Conservation (phyloP, 1,140 invertebrate genomes). For the Bombus haemorrhoidalis region DNA sequence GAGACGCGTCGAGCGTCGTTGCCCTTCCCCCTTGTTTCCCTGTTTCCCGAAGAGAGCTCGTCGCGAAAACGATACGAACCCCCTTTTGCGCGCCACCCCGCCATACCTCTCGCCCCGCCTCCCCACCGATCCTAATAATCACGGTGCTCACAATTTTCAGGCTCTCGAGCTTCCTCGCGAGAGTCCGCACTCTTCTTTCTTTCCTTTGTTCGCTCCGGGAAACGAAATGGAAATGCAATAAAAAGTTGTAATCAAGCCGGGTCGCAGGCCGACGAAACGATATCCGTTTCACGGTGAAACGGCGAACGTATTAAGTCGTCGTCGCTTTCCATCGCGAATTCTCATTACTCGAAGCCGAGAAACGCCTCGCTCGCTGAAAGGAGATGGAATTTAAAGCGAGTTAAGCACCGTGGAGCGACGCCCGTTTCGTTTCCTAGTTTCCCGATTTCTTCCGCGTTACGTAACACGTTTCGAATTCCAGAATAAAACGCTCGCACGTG, state of each 20-base stretch:
- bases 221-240: conserved; percentile 81
- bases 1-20: conserved; percentile 4
- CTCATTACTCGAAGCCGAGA: conserved; percentile 57
- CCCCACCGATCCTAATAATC: conserved; percentile 70
- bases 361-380: conserved; percentile 40
- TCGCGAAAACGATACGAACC: conserved; percentile 43
- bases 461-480: background rate
- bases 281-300: conserved; percentile 12
- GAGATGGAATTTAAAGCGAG: conserved; percentile 58
- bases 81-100: background rate
- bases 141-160: conserved; percentile 74
- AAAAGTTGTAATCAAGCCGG: conserved; percentile 80
- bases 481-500: too few relatives aligned
- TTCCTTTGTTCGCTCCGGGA: conserved; percentile 52
- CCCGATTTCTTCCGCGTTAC: conserved; percentile 14
- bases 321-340: conserved; percentile 7
- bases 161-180: conserved; percentile 40
- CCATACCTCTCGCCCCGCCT: too few relatives aligned
- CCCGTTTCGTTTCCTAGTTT: conserved; percentile 37
- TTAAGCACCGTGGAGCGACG: conserved; percentile 54
- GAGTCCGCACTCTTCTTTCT: conserved; percentile 28
- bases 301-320: conserved; percentile 16
- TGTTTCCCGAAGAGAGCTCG: background rate
- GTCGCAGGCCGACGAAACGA: conserved; percentile 25
- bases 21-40: background rate